Conservation (phyloP, 2,797 vertebrate genomes). For the Periparus ater region DNA sequence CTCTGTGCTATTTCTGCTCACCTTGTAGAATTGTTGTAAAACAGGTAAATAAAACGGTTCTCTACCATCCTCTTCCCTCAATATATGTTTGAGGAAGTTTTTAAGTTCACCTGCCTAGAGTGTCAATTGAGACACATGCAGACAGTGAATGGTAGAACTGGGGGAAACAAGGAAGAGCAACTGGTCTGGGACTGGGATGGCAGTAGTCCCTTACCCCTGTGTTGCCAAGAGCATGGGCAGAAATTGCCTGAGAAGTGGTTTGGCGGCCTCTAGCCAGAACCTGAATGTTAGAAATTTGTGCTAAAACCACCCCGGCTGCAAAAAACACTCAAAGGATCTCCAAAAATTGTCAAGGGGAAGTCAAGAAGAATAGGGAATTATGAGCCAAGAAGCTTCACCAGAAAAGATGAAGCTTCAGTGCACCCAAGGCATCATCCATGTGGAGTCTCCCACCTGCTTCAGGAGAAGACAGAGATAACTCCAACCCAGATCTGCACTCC, state of each 20-base stretch:
- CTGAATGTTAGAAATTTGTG: background rate
- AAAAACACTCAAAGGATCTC: background rate
- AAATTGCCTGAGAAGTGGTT: background rate
- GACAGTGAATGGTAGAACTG: background rate
- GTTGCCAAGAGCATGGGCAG: background rate
- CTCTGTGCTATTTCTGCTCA: background rate
- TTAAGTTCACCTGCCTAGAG: background rate
- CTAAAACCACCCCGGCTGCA: background rate
- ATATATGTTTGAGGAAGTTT: background rate
- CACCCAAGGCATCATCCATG: rapidly evolving
- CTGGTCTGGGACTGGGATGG: background rate
- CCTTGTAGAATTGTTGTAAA: background rate
- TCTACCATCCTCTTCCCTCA: background rate
- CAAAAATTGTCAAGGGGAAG: background rate
- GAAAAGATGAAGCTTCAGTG: background rate
- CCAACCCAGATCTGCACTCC: background rate
- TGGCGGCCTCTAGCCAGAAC: background rate
- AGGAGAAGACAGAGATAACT: background rate
- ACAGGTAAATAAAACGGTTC: background rate
- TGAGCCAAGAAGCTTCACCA: too few relatives aligned
- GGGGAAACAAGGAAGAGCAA: background rate
- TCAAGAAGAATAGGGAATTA: background rate
- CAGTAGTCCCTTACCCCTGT: background rate
- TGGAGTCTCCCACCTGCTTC: background rate
- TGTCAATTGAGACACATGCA: background rate